These are phyloP conservation scores for Drosophila ironensis DNA, from an alignment of 1,140 invertebrate species.

Conservation along the genomic window DNA sequence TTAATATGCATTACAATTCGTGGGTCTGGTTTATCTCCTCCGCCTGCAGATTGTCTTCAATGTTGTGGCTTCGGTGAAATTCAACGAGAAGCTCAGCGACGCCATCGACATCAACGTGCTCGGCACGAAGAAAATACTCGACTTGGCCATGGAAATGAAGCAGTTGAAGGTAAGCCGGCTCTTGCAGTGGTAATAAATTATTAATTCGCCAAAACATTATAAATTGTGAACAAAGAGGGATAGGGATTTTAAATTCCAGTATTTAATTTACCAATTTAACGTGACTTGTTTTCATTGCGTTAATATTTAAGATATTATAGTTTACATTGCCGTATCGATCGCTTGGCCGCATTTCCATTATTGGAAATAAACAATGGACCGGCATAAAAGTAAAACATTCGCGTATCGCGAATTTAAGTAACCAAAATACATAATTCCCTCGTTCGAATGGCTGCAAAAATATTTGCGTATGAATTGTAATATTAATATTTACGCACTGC, in stretches of 20 bases:
- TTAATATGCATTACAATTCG: slow-evolving; percentile 68
- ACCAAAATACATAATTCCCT: slow-evolving; percentile 64
- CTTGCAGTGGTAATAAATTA: no score
- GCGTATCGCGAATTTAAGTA: slow-evolving; percentile 65
- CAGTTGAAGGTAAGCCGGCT: slow-evolving; percentile 85
- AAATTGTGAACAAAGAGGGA: no score
- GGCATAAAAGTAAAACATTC: slow-evolving; percentile 50
- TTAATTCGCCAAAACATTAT: no score
- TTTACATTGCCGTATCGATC: no score
- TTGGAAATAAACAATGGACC: slow-evolving; percentile 21
- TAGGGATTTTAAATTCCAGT: no score
- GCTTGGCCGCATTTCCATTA: slow-evolving; percentile 7
- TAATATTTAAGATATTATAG: no score
- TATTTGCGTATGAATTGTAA: slow-evolving; percentile 71
- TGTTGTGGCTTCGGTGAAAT: slow-evolving; percentile 93
- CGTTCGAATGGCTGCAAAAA: slow-evolving; percentile 51
- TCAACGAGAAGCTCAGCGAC: slow-evolving; percentile 90
- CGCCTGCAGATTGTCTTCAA: slow-evolving; percentile 90
- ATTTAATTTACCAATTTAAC: no score
- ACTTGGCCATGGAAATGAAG: slow-evolving; percentile 85
- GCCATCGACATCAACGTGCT: slow-evolving; percentile 85
- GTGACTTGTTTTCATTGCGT: no score
- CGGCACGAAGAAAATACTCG: slow-evolving; percentile 84
- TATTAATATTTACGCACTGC: slow-evolving; percentile 63
- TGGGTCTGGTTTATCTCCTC: slow-evolving; percentile 25